A percentile compares a stretch with the other conserved stretches of the same genome.
These are phyloP conservation scores for Acleris cristana DNA, from an alignment of 2,888 invertebrate genomes.

Conservation along the genomic window DNA sequence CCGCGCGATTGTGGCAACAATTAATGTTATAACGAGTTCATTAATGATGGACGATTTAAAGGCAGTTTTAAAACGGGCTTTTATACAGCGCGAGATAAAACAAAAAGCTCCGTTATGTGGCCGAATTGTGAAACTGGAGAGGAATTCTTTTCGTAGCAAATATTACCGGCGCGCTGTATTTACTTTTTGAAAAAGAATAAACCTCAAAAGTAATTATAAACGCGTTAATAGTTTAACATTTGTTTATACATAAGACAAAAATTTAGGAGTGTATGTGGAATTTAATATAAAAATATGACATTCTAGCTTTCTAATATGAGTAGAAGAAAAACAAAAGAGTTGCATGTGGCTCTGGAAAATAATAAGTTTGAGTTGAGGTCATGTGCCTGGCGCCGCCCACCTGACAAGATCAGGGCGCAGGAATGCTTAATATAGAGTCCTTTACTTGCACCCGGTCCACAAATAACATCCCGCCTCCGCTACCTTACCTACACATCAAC, in stretches of 20 bases:
- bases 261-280: conserved; percentile 45
- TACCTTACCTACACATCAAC: conserved; percentile 54
- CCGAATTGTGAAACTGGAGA: conserved; percentile 8
- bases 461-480: conserved; percentile 75
- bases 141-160: conserved; percentile 3
- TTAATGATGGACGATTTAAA: conserved; percentile 60
- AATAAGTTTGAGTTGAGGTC: conserved; percentile 79
- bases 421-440: conserved; percentile 83
- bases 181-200: background rate
- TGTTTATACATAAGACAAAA: background rate
- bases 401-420: conserved; percentile 78
- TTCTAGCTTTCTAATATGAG: conserved; percentile 61
- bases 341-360: conserved; percentile 74
- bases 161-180: background rate
- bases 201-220: background rate
- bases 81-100: conserved; percentile 46
- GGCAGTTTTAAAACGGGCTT: conserved; percentile 49
- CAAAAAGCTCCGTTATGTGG: conserved; percentile 26
- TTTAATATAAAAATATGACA: conserved; percentile 73
- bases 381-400: conserved; percentile 67
- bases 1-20: conserved; percentile 73
- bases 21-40: conserved; percentile 78
- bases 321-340: conserved; percentile 75
- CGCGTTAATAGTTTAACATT: background rate
- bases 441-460: conserved; percentile 76